Conservation (phyloP, 2,888 invertebrate genomes). For the Strigamia maritima region DNA sequence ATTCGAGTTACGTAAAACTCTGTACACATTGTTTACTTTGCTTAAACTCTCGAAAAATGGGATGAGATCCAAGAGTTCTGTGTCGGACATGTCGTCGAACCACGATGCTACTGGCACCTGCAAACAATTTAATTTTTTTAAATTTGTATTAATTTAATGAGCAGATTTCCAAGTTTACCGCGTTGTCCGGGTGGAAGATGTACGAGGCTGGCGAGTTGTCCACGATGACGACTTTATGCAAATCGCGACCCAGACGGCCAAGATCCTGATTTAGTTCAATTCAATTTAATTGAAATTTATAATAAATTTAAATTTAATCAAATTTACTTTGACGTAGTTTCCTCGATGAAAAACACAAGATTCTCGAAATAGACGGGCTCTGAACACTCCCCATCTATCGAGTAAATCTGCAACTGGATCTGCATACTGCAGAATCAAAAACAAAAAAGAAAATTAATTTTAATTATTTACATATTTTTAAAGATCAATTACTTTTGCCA, state of each 20-base stretch:
- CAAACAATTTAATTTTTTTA: neutral
- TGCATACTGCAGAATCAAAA: conserved; percentile 80
- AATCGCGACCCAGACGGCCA: conserved; percentile 91
- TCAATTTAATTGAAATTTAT: too few relatives aligned
- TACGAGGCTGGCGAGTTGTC: conserved; percentile 99
- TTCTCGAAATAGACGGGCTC: conserved; percentile 95
- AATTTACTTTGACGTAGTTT: conserved; percentile 84
- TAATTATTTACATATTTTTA: too few relatives aligned
- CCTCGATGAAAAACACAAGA: conserved; percentile 99
- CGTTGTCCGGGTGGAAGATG: conserved; percentile 99
- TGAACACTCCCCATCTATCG: conserved; percentile 95
- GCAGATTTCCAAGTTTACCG: conserved; percentile 77
- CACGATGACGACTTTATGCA: conserved; percentile 94
- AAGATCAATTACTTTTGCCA: conserved; percentile 73
- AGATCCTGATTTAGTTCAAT: conserved; percentile 83
- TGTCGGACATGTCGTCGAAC: conserved; percentile 99
- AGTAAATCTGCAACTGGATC: conserved; percentile 98
- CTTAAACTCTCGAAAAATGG: conserved; percentile 97
- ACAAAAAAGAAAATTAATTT: conserved; percentile 36
- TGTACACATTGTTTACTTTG: conserved; percentile 94
- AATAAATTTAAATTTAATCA: conserved; percentile 45
- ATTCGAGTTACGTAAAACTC: conserved; percentile 73
- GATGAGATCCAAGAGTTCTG: conserved; percentile 92
- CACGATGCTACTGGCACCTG: conserved; percentile 95
- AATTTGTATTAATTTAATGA: conserved; percentile 5